These are phyloP conservation scores for Drosophila hawaiiensis DNA, from an alignment of 2,888 invertebrate species.

Conservation along the genomic window DNA sequence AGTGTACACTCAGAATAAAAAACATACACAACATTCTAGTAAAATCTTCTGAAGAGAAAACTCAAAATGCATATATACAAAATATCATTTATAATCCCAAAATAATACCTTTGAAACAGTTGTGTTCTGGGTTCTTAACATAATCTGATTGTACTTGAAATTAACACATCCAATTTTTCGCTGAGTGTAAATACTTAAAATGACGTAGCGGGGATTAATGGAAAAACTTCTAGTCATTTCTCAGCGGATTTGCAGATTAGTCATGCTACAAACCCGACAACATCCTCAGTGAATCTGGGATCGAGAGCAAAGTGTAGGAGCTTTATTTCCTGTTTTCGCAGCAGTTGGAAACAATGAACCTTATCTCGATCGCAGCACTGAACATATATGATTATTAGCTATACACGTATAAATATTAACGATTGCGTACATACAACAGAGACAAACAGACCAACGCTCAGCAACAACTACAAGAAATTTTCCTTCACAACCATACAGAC, in stretches of 20 bases:
- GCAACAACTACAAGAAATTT: slow-evolving; percentile 20
- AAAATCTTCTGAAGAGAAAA: not conserved
- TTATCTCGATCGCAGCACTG: slow-evolving; percentile 37
- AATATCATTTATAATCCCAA: not conserved
- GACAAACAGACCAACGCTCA: slow-evolving; percentile 16
- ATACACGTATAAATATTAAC: not conserved
- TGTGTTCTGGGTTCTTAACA: not conserved
- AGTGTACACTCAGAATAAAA: not conserved
- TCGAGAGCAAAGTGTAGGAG: not conserved
- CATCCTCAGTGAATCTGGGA: not conserved
- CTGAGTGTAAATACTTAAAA: slow-evolving; percentile 1
- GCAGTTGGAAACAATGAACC: not conserved
- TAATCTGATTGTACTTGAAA: not conserved
- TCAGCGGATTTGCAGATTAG: slow-evolving; percentile 5
- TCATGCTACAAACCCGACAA: slow-evolving; percentile 11
- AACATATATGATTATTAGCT: slow-evolving; percentile 16
- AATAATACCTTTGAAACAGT: not conserved
- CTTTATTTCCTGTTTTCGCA: not conserved
- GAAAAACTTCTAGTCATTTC: slow-evolving; percentile 2
- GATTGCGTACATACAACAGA: slow-evolving; percentile 3
- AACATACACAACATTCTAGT: not conserved
- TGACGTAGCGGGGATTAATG: not conserved
- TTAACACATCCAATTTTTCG: not conserved
- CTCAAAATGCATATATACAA: not conserved
- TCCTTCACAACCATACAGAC: not conserved